These are phyloP conservation scores for Chunga burmeisteri DNA, from an alignment of 2,113 vertebrate genomes.

Conservation along the genomic window DNA sequence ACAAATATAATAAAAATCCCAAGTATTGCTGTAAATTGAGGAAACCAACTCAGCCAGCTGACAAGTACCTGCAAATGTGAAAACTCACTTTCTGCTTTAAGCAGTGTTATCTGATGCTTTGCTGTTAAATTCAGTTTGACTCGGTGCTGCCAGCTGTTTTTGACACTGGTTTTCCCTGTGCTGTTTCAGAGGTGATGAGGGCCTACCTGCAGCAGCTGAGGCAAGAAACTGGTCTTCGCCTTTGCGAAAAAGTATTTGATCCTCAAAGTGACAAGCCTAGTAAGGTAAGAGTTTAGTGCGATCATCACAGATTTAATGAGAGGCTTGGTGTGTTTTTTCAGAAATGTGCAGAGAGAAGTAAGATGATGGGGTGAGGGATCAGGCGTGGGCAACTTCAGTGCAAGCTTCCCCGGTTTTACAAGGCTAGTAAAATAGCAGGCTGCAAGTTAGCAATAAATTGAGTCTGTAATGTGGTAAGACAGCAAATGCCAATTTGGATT, in stretches of 20 bases:
- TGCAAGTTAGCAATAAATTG: background rate
- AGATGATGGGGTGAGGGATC: background rate
- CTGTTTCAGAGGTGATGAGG: conserved; percentile 90
- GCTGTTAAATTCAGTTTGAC: background rate
- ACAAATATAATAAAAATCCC: background rate
- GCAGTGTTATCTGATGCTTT: background rate
- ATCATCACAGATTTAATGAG: background rate
- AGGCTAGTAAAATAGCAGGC: background rate
- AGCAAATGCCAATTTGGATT: background rate
- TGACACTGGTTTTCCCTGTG: background rate
- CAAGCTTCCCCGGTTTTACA: background rate
- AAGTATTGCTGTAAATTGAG: background rate
- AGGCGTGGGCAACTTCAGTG: background rate
- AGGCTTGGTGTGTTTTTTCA: background rate
- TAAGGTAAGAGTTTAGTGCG: conserved; percentile 80
- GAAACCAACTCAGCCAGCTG: background rate
- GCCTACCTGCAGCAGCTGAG: conserved; percentile 95
- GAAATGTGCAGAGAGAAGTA: background rate
- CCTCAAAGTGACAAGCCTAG: conserved; percentile 97
- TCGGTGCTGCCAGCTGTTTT: background rate
- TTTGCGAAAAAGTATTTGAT: conserved; percentile 97
- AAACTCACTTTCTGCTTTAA: background rate
- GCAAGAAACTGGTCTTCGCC: conserved; percentile 93
- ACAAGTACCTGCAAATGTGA: background rate
- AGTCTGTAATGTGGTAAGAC: background rate